A percentile compares a stretch with the other conserved stretches of the same genome.
phyloP scores from a whole-genome alignment of 2,113 vertebrate genomes.

The Xenotilapia flavipinnis region DNA sequence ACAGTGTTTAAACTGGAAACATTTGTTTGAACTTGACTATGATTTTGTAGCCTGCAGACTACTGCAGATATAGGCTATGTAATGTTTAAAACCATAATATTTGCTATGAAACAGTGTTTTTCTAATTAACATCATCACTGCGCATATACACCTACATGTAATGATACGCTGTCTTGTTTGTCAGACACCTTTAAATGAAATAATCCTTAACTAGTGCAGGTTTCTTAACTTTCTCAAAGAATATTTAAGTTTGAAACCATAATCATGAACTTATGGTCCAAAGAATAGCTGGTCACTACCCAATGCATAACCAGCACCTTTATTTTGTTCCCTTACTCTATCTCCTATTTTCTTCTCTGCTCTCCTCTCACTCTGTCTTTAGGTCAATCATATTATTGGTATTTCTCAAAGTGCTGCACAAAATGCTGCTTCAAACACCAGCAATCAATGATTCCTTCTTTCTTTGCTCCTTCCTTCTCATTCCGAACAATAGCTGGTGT shows the following conservation, averaged over 20 bases:
- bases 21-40: background rate
- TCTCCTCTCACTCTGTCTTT: background rate
- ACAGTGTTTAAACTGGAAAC: background rate
- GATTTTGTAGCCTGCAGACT: background rate
- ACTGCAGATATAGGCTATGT: background rate
- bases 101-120: background rate
- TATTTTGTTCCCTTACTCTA: background rate
- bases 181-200: background rate
- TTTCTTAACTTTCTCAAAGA: background rate
- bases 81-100: background rate
- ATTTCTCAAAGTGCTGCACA: conserved; percentile 5
- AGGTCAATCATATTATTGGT: conserved; percentile 8
- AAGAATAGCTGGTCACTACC: background rate
- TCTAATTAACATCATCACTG: background rate
- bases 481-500: conserved; percentile 25
- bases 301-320: background rate
- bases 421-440: conserved; percentile 12
- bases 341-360: background rate
- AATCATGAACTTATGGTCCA: background rate
- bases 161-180: background rate
- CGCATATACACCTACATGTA: background rate
- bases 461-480: background rate
- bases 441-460: background rate
- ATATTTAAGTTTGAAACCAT: background rate
- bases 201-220: background rate